Percentiles rank a stretch among this genome's conserved stretches.
phyloP scores from a whole-genome alignment of 2,888 invertebrate species.

The Hoplodrina blanda region DNA sequence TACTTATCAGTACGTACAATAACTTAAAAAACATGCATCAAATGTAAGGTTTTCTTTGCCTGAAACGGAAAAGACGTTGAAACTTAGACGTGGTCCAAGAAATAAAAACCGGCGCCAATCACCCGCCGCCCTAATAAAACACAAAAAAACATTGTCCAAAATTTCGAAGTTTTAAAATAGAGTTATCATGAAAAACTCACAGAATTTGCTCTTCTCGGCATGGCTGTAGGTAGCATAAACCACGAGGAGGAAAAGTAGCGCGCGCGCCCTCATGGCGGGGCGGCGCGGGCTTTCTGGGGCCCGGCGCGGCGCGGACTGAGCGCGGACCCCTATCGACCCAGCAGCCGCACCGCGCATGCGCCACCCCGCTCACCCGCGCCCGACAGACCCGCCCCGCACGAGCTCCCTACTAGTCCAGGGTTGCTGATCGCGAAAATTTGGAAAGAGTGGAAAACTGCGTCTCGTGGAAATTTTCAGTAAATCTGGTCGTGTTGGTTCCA shows the following conservation, averaged over 20 bases:
- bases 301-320: constrained; percentile 80
- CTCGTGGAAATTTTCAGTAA: background rate
- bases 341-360: constrained; percentile 60
- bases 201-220: constrained; percentile 90
- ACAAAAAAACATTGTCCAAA: background rate
- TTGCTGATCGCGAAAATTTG: constrained; percentile 47
- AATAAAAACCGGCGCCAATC: constrained; percentile 40
- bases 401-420: constrained; percentile 45
- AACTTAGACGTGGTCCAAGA: constrained; percentile 28
- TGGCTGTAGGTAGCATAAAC: constrained; percentile 77
- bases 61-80: constrained; percentile 18
- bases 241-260: constrained; percentile 78
- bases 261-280: constrained; percentile 87
- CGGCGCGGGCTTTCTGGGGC: constrained; percentile 82
- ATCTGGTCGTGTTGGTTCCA: background rate
- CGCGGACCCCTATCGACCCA: constrained; percentile 69
- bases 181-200: constrained; percentile 77
- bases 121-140: constrained; percentile 1
- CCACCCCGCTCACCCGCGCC: constrained; percentile 38
- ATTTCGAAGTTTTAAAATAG: background rate
- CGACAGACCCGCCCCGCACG: constrained; percentile 56
- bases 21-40: constrained; percentile 11
- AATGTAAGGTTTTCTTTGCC: background rate
- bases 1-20: constrained; percentile 7
- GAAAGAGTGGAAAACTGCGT: constrained; percentile 27